These are phyloP conservation scores for Himalopsyche tibetana DNA, from an alignment of 2,888 invertebrate species.

Conservation along the genomic window DNA sequence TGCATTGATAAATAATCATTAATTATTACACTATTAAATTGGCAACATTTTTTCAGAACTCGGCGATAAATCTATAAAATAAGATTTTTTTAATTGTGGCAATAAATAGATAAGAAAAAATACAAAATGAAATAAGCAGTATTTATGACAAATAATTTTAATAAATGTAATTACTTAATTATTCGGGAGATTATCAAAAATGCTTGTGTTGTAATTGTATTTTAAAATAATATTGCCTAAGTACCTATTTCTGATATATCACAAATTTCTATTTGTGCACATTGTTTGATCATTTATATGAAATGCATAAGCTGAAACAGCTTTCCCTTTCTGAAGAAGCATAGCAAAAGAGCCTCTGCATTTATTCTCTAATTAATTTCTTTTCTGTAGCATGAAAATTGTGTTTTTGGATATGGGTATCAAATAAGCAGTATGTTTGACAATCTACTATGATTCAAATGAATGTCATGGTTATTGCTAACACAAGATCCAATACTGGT, in stretches of 20 bases:
- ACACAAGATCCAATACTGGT: neutral
- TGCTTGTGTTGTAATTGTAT: neutral
- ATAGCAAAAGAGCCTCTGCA: too few species aligned
- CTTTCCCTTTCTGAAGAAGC: neutral
- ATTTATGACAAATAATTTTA: neutral
- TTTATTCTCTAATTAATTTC: too few species aligned
- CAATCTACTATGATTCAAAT: neutral
- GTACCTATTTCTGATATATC: constrained; percentile 27
- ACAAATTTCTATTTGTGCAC: constrained; percentile 9
- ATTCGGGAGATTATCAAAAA: neutral
- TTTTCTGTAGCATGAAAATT: too few species aligned
- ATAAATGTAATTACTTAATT: neutral
- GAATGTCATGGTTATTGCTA: neutral
- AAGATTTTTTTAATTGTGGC: neutral
- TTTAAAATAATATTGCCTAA: constrained; percentile 29
- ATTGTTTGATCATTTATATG: neutral
- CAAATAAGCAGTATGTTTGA: too few species aligned
- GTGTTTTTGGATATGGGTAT: too few species aligned
- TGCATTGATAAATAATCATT: constrained; percentile 35
- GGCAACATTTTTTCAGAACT: constrained; percentile 43
- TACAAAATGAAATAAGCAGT: neutral
- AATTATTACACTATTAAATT: constrained; percentile 39
- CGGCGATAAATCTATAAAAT: neutral
- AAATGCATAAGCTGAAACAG: neutral
- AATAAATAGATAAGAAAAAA: neutral